Evolutionary conservation across 2,797 vertebrate species (phyloP).

Genomic region (Okamejei kenojei): DNA sequence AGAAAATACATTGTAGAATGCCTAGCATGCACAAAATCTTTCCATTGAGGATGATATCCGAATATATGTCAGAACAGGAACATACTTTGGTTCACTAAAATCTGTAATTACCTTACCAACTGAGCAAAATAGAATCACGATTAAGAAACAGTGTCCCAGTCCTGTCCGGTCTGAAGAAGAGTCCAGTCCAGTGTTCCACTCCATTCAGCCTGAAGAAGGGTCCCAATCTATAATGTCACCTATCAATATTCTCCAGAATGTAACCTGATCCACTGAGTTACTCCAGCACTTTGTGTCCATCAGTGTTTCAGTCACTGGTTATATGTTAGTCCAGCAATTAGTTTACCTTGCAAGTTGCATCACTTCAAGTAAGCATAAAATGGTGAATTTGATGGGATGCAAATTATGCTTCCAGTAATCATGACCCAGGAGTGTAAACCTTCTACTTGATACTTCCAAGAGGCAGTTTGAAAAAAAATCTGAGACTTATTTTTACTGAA

Average conservation of each 20-base stretch:
- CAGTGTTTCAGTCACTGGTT: background rate
- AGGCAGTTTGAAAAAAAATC: background rate
- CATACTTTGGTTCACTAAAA: background rate
- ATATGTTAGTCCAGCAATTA: background rate
- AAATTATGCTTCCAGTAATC: background rate
- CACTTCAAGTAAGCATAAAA: background rate
- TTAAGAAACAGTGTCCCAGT: background rate
- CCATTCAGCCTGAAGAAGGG: too few species aligned
- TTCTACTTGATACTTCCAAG: background rate
- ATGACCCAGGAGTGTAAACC: background rate
- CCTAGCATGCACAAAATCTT: background rate
- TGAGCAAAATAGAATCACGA: background rate
- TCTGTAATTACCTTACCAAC: background rate
- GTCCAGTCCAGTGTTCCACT: too few species aligned
- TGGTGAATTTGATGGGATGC: background rate
- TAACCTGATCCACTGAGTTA: too few species aligned
- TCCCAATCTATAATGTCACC: too few species aligned
- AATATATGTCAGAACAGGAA: background rate
- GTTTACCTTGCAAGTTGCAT: background rate
- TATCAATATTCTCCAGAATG: too few species aligned
- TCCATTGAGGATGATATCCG: background rate
- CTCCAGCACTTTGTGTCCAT: too few species aligned
- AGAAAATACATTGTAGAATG: background rate
- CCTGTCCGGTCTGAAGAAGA: too few species aligned
- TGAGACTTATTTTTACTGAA: background rate